phyloP scores from a whole-genome alignment of 2,797 vertebrate species.

The Cuculus canorus region DNA sequence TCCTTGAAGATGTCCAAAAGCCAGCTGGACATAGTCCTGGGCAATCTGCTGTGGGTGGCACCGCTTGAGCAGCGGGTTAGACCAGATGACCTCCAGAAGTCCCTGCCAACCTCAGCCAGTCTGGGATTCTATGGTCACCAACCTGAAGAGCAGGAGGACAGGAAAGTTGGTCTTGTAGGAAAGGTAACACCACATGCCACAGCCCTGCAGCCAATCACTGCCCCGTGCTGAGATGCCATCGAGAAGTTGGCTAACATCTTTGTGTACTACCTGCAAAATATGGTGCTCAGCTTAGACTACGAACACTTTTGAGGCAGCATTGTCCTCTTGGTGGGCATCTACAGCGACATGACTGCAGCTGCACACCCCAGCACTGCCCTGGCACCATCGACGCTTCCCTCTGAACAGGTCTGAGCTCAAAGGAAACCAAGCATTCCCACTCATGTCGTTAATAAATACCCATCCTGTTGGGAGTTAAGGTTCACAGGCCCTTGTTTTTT shows the following conservation, averaged over 20 bases:
- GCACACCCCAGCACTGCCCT: neutral
- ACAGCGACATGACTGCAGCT: rapidly evolving
- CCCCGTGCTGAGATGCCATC: rapidly evolving
- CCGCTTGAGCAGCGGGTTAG: neutral
- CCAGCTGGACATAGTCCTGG: rapidly evolving
- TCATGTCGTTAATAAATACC: neutral
- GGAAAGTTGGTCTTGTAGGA: no score
- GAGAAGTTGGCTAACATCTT: rapidly evolving
- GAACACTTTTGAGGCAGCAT: rapidly evolving
- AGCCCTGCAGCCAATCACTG: neutral
- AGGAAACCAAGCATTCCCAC: neutral
- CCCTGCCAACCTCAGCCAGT: neutral
- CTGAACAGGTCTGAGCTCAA: neutral
- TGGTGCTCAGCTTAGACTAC: neutral
- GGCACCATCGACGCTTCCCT: neutral
- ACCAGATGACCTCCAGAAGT: neutral
- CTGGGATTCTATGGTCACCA: neutral
- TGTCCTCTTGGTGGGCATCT: neutral
- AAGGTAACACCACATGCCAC: neutral
- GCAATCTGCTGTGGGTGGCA: neutral
- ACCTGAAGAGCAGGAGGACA: neutral
- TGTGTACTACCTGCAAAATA: neutral
- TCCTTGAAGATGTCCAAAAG: neutral
- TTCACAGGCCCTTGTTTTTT: no score
- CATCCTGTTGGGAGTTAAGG: no score